phyloP scores from a whole-genome alignment of 92 coral and sea anemone species.

The Palythoa grandiflora region DNA sequence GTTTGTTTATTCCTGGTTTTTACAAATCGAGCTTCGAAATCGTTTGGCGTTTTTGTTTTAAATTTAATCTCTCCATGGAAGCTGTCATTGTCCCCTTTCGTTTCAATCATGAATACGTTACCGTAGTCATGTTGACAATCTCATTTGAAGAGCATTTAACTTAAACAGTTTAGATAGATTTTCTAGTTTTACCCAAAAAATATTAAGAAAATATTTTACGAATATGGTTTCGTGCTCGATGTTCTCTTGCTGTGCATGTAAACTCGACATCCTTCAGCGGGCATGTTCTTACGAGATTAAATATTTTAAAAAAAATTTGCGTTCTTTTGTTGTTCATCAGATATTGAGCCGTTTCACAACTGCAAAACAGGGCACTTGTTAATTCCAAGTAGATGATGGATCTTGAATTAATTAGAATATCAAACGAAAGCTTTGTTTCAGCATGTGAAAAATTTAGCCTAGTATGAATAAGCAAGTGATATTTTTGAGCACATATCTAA shows the following conservation, averaged over 20 bases:
- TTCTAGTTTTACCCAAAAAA: background rate
- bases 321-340: background rate
- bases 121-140: background rate
- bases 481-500: background rate
- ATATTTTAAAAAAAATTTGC: background rate
- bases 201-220: background rate
- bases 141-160: background rate
- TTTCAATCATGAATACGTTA: background rate
- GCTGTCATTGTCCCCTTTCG: background rate
- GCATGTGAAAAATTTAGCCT: background rate
- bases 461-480: background rate
- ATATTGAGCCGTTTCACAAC: background rate
- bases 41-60: background rate
- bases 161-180: background rate
- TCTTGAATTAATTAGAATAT: background rate
- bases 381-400: background rate
- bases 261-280: slow-evolving; percentile 26
- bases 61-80: background rate
- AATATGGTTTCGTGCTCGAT: background rate
- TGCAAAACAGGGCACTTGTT: background rate
- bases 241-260: slow-evolving; percentile 6
- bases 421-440: background rate
- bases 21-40: background rate
- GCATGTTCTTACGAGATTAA: background rate
- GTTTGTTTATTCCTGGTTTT: background rate